Evolutionary conservation across 2,797 vertebrate species (phyloP), one percentile per base, ranked within the genome.

Genomic region (Sandelia bainsii): DNA sequence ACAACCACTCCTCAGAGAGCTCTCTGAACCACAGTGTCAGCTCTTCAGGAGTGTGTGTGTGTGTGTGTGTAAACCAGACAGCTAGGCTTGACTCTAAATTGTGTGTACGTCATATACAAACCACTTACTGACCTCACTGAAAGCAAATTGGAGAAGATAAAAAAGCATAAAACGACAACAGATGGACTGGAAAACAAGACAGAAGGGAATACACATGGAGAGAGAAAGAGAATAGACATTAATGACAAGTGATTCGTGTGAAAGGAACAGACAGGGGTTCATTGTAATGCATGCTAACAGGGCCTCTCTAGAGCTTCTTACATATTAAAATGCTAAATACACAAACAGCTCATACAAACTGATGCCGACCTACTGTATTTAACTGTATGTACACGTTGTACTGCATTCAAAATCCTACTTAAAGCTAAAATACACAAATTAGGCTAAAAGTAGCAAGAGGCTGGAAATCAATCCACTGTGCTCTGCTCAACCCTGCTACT

Each of bases 291-390:
- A 11, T 3, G 62, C 69, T 69, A 58, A 72, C 50, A 11, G 61
- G 20, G 23, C 32, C 23, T 32, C 46, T 49, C 65, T 7, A 37
- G 37, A 49, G 62, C 73, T 59, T 78, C 78, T 58, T 75, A 4
- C 78, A 78, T 74, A 60, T 67, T 59, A 71, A 81, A 40, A 77
- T 72, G 34, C 2, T 1, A 79, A 78, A 25, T 25, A 51, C 11
- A 0, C 16, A 32, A 40, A 32, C 34, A 8, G 8, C 22, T 29
- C 19, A 48, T 20, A 52, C 25, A n/a, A n/a, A n/a, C n/a, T n/a
- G n/a, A n/a, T n/a, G 34, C 29, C 10, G 8, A 3, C 32, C 37
- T n/a, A n/a, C n/a, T n/a, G n/a, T n/a, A n/a, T n/a, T n/a, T n/a
- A n/a, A n/a, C n/a, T 3, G 7, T 39, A 62, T 25, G 25, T 25